phyloP scores from a whole-genome alignment of 1,140 invertebrate genomes.

The Hyposmocoma kahamanoa region DNA sequence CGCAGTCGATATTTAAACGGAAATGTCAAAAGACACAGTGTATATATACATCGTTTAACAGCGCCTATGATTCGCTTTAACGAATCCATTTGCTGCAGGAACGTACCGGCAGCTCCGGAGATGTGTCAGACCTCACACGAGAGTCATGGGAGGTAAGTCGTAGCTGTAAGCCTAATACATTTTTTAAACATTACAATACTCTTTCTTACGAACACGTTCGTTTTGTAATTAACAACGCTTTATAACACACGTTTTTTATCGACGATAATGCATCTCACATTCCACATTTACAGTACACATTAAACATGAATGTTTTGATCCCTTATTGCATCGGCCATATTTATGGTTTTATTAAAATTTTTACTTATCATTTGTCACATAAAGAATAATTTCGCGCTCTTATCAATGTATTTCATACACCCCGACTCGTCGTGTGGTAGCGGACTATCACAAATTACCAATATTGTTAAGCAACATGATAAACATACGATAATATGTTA shows the following conservation, averaged over 20 bases:
- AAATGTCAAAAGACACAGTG: too few species aligned
- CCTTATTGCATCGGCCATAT: too few species aligned
- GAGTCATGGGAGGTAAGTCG: constrained; percentile 93
- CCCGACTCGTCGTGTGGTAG: too few species aligned
- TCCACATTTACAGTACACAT: constrained; percentile 47
- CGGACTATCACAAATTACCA: too few species aligned
- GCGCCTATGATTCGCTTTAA: constrained; percentile 2
- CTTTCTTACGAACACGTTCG: constrained; percentile 18
- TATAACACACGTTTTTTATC: constrained; percentile 26
- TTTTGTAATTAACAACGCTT: constrained; percentile 19
- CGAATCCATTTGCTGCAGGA: constrained; percentile 44
- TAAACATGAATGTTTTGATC: constrained; percentile 27
- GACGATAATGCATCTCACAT: constrained; percentile 30
- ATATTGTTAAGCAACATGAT: too few species aligned
- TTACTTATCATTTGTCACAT: too few species aligned
- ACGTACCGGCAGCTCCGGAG: constrained; percentile 78
- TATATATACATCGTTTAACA: constrained; percentile 1
- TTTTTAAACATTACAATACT: constrained; percentile 10
- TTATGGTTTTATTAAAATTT: too few species aligned
- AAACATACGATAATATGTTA: too few species aligned
- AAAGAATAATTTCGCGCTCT: too few species aligned
- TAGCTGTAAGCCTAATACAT: constrained; percentile 6
- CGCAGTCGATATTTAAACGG: too few species aligned
- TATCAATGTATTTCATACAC: too few species aligned
- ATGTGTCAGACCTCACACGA: constrained; percentile 86